Base-by-base conservation (phyloP, 2,888 invertebrate genomes). In the Phortica okadai region DNA sequence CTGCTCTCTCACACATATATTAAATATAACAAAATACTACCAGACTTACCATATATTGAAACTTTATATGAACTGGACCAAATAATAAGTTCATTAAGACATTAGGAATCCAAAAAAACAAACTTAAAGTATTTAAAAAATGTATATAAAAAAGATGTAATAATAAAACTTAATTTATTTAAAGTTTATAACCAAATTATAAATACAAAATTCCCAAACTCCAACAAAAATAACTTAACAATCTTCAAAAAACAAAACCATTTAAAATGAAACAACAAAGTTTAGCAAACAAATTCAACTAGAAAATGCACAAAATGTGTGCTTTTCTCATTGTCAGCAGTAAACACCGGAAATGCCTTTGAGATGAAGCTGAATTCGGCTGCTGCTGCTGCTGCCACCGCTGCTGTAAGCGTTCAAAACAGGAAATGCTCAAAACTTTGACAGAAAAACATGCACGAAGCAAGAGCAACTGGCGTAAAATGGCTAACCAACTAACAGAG, bases 371-470 rank as follows among this genome's bases (percentile, higher is more conserved):
- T 66, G 66, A 10, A n/a, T 66, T 41, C 21, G 41, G 42, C 33
- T 33, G 42, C n/a, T 56, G 41, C 25, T 54, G 1, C n/a, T 21
- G 14, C 16, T 16, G 56, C 56, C 14, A 21, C 69, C 21, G 45
- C 69, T 50, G 25, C 21, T 21, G 33, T 1, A 25, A 70, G 41
- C 56, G 54, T 72, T 25, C 50, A 72, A 72, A 72, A 72, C 70
- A 72, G 70, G 56, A 72, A 72, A 54, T 54, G 25, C 70, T 56
- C 25, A 54, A 56, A 72, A 72, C 54, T 56, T 72, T 72, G 25
- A 33, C 54, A 54, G n/a, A 72, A 33, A 56, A 72, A 72, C 66
- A 66, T 66, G 10, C 66, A 66, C n/a, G 21, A 62, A 42, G 41
- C 42, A 41, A 50, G 14, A 14, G 50, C 50, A 50, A 50, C 8